phyloP scores from a whole-genome alignment of 2,888 invertebrate genomes.

The Pheosia tremula region DNA sequence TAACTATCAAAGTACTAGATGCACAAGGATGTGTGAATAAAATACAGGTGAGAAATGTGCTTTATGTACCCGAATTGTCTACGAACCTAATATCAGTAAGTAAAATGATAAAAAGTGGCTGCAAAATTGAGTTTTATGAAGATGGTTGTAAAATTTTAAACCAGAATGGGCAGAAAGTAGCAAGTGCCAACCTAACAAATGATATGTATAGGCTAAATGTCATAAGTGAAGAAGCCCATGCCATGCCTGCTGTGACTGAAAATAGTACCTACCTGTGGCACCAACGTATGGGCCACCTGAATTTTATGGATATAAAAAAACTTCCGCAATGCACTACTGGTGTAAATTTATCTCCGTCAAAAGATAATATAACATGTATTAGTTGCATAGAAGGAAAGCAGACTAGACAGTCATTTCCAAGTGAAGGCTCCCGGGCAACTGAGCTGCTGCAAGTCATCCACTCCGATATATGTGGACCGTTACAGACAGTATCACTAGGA shows the following conservation, averaged over 20 bases:
- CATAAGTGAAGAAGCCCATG: too few species aligned
- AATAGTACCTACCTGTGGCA: background rate
- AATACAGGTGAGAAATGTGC: constrained; percentile 1
- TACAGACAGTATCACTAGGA: constrained; percentile 12
- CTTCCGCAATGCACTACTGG: background rate
- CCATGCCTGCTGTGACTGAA: background rate
- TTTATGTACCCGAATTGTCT: constrained; percentile 4
- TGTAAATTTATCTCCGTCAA: background rate
- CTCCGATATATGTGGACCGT: constrained; percentile 15
- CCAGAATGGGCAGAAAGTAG: background rate
- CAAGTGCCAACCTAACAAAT: background rate
- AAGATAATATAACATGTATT: background rate
- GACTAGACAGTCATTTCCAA: background rate
- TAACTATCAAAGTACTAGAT: background rate
- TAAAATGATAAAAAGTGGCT: background rate
- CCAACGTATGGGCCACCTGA: background rate
- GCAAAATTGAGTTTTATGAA: background rate
- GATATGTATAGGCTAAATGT: background rate
- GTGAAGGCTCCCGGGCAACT: background rate
- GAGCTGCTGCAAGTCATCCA: constrained; percentile 10
- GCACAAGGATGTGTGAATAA: background rate
- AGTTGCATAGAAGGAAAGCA: background rate
- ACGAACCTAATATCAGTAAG: background rate
- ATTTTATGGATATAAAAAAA: background rate
- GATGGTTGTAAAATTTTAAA: background rate